Conservation (phyloP, 2,888 invertebrate genomes). For the Ennomos erosarius region DNA sequence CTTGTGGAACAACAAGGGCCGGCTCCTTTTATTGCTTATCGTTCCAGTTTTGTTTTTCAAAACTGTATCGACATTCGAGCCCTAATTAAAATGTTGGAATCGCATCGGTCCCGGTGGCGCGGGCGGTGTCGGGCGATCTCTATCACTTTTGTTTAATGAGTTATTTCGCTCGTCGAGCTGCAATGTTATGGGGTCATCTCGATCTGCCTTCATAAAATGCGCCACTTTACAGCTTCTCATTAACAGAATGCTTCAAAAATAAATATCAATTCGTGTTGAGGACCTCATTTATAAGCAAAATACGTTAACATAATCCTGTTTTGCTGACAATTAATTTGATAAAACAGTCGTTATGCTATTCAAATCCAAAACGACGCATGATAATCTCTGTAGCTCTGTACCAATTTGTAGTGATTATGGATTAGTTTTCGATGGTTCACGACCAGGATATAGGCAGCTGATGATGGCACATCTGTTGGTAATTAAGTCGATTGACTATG, state of each 20-base stretch:
- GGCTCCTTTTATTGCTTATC: conserved; percentile 21
- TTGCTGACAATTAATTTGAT: conserved; percentile 17
- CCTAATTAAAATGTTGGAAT: conserved; percentile 81
- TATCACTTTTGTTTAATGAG: conserved; percentile 81
- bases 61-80: conserved; percentile 58
- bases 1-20: conserved; percentile 36
- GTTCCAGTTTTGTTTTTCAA: conserved; percentile 32
- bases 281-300: conserved; percentile 25
- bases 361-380: background rate
- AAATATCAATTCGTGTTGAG: conserved; percentile 22
- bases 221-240: conserved; percentile 38
- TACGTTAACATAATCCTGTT: conserved; percentile 11
- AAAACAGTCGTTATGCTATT: background rate
- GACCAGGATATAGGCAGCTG: conserved; percentile 36
- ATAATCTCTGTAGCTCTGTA: too few relatives aligned
- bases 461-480: conserved; percentile 38
- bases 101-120: conserved; percentile 63
- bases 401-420: conserved; percentile 3
- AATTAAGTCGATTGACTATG: conserved; percentile 41
- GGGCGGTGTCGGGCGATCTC: conserved; percentile 63
- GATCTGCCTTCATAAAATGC: conserved; percentile 37
- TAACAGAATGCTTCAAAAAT: conserved; percentile 30
- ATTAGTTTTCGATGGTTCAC: conserved; percentile 19
- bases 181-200: conserved; percentile 44
- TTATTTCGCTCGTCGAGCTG: conserved; percentile 60